Base-by-base conservation (phyloP, 2,888 invertebrate genomes). In the Eupeodes latifasciatus region DNA sequence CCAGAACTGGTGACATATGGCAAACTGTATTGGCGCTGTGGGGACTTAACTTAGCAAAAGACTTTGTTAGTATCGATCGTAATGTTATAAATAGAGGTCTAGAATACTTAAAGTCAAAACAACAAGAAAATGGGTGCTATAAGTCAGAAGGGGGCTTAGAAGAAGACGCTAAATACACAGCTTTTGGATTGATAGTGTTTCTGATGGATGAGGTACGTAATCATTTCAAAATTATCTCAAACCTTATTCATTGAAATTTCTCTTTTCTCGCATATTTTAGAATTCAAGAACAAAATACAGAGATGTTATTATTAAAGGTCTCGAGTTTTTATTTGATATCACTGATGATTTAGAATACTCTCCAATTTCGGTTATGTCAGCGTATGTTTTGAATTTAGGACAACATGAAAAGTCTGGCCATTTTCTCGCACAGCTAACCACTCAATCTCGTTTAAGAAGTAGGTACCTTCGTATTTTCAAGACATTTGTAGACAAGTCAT, bases 21-120 rank as follows among this genome's bases (percentile, higher is more conserved):
- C 93, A 98, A 87, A 98, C 98, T 0, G 97, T 98, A 0, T 98
- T 98, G 91, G 97, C 97, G 0, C 95, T 96, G 0, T 95, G 96
- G 90, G 96, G 96, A 0, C 96, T 98, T 91, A 94, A 94, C 71
- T 96, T 96, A 6, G 97, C 97, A 0, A 94, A 94, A 49, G 92
- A 94, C 7, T 96, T 96, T 91, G 96, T 97, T 57, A 95, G 95
- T 86, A 93, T 98, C n/a, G 97, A 98, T 79, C 94, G 95, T 64
- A 93, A 93, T 55, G 94, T 97, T 4, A 94, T 98, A 69, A 93
- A 94, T 0, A 94, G 95, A 51, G 96, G 96, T 6, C 93, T 97
- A 14, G 94, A 95, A 47, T 98, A 97, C 96, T 94, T 98, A 34
- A 94, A 95, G 0, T 94, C 94, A 11, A 94, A 95, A 85, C 97